Percentiles rank a stretch among this genome's conserved stretches.
These are phyloP conservation scores for Gymnothorax reevesii DNA, from an alignment of 2,797 vertebrate genomes.

Conservation along the genomic window DNA sequence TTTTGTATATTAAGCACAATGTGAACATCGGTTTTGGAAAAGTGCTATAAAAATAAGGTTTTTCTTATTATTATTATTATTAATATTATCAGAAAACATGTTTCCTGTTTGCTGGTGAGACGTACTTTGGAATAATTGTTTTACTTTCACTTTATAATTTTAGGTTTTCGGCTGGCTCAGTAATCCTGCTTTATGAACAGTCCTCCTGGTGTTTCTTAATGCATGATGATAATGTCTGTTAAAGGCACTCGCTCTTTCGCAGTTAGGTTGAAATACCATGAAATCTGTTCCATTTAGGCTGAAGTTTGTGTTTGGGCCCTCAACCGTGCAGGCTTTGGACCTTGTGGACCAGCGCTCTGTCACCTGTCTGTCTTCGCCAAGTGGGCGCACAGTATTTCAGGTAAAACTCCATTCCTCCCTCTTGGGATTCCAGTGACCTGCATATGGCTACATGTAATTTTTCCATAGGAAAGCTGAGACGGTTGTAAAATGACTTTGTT, in stretches of 20 bases:
- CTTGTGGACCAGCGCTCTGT: constrained; percentile 85
- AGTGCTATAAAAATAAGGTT: no score
- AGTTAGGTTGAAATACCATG: not conserved
- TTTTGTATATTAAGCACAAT: no score
- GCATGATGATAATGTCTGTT: not conserved
- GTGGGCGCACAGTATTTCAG: constrained; percentile 86
- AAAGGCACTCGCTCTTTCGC: not conserved
- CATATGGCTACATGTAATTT: not conserved
- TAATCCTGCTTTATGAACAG: no score
- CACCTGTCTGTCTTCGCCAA: constrained; percentile 81
- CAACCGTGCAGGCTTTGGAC: constrained; percentile 86
- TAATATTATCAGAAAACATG: no score
- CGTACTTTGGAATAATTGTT: no score
- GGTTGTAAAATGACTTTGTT: no score
- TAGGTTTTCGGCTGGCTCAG: no score
- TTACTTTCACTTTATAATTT: no score
- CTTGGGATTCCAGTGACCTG: not conserved
- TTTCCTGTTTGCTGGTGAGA: no score
- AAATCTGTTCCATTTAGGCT: constrained; percentile 70
- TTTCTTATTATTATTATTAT: no score
- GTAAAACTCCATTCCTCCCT: constrained; percentile 49
- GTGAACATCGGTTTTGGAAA: no score
- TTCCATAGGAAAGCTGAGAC: no score
- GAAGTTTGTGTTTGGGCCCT: constrained; percentile 87
- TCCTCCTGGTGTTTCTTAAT: not conserved